These are phyloP conservation scores for Drosophila fuyamai DNA, from an alignment of 1,140 invertebrate species.

Conservation along the genomic window DNA sequence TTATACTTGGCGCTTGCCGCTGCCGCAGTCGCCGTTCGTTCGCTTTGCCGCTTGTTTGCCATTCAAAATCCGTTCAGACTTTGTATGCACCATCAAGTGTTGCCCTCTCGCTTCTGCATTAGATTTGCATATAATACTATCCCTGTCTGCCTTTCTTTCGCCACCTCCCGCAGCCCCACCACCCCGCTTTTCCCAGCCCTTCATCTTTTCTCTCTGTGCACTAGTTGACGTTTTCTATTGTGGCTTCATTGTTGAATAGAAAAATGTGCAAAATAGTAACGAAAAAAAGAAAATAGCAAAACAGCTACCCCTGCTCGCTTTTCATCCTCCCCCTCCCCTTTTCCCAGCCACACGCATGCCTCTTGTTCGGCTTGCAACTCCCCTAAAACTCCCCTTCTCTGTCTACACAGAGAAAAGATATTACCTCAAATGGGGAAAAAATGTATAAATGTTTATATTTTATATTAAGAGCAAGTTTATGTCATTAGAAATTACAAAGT, in stretches of 20 bases:
- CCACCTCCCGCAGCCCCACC: background rate
- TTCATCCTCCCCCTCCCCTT: constrained; percentile 1
- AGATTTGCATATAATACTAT: constrained; percentile 57
- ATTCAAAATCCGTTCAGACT: constrained; percentile 83
- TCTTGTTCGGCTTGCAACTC: constrained; percentile 28
- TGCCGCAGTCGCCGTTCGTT: constrained; percentile 14
- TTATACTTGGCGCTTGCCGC: constrained; percentile 40
- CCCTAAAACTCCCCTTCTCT: constrained; percentile 13
- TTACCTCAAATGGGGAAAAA: too few species aligned
- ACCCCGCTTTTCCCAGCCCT: background rate
- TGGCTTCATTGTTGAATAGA: constrained; percentile 84
- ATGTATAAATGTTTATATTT: too few species aligned
- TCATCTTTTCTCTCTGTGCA: constrained; percentile 47
- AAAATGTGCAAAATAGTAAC: constrained; percentile 83
- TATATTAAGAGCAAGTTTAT: too few species aligned
- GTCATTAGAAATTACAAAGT: too few species aligned
- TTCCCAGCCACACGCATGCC: constrained; percentile 62
- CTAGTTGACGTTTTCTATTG: constrained; percentile 81
- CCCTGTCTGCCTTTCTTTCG: constrained; percentile 46
- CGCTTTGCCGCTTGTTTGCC: constrained; percentile 75
- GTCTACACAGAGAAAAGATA: background rate
- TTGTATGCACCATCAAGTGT: constrained; percentile 74
- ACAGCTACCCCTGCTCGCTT: constrained; percentile 41
- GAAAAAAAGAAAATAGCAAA: constrained; percentile 75
- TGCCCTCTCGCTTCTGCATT: constrained; percentile 64